Conservation (phyloP, 1,140 invertebrate genomes). For the Scaptomyza montana region DNA sequence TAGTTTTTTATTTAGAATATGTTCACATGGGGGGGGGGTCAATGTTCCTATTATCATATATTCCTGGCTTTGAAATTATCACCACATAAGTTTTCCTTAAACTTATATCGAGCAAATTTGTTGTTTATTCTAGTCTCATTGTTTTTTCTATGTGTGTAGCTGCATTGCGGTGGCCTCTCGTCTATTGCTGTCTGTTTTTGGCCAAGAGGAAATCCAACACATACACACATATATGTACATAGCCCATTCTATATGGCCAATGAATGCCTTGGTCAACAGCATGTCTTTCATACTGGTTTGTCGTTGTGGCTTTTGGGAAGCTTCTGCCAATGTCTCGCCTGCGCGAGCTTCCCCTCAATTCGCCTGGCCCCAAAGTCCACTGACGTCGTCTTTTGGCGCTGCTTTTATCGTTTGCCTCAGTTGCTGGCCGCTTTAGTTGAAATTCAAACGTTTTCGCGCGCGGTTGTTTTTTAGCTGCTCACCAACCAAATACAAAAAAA, state of each 20-base stretch:
- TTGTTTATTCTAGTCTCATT: neutral
- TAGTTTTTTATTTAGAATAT: no score
- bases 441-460: slow-evolving; percentile 77
- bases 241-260: slow-evolving; percentile 11
- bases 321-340: slow-evolving; percentile 65
- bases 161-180: neutral
- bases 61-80: no score
- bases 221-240: slow-evolving; percentile 31
- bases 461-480: slow-evolving; percentile 45
- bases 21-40: no score
- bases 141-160: neutral
- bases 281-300: slow-evolving; percentile 64
- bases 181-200: slow-evolving; percentile 25
- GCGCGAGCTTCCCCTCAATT: slow-evolving; percentile 10
- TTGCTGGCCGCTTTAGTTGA: slow-evolving; percentile 69
- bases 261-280: slow-evolving; percentile 35
- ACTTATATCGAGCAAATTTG: no score
- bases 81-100: neutral
- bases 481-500: slow-evolving; percentile 9
- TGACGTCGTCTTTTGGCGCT: slow-evolving; percentile 35
- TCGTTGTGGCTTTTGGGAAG: slow-evolving; percentile 63
- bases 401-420: slow-evolving; percentile 65
- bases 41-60: no score
- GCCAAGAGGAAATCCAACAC: slow-evolving; percentile 66
- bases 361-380: slow-evolving; percentile 17